Conservation (phyloP, 2,113 vertebrate genomes). For the Hydrochoerus hydrochaeris region DNA sequence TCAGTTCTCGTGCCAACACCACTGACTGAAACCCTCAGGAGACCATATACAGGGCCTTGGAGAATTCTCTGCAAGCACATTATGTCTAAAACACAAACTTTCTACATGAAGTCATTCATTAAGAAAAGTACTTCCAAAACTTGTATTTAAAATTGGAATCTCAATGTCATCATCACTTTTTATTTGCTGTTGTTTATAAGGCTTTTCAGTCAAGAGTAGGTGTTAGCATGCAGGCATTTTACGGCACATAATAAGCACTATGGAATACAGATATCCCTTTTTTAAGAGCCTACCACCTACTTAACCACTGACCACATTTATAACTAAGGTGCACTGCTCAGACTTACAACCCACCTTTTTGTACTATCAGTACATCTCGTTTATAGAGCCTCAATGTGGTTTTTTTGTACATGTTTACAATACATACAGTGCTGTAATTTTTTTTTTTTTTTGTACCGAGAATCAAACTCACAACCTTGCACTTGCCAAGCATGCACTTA, state of each 20-base stretch:
- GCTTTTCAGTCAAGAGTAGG: neutral
- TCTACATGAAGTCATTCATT: neutral
- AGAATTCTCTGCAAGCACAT: neutral
- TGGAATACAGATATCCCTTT: neutral
- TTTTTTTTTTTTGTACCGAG: neutral
- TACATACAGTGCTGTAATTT: neutral
- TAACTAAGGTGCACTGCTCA: neutral
- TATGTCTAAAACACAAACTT: neutral
- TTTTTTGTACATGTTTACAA: neutral
- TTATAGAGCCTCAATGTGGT: neutral
- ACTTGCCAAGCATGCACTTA: too few species aligned
- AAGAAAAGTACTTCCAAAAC: neutral
- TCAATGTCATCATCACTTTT: neutral
- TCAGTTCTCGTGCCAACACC: neutral
- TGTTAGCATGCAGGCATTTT: neutral
- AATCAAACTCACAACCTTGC: too few species aligned
- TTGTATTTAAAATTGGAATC: neutral
- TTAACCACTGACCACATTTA: neutral
- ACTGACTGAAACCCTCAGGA: neutral
- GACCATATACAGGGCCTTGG: accelerated
- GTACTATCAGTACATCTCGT: neutral
- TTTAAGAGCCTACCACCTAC: neutral
- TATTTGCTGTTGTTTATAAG: neutral
- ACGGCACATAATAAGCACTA: neutral
- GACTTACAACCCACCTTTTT: neutral